These are phyloP conservation scores for Autographa gamma DNA, from an alignment of 2,888 invertebrate genomes.

Conservation along the genomic window DNA sequence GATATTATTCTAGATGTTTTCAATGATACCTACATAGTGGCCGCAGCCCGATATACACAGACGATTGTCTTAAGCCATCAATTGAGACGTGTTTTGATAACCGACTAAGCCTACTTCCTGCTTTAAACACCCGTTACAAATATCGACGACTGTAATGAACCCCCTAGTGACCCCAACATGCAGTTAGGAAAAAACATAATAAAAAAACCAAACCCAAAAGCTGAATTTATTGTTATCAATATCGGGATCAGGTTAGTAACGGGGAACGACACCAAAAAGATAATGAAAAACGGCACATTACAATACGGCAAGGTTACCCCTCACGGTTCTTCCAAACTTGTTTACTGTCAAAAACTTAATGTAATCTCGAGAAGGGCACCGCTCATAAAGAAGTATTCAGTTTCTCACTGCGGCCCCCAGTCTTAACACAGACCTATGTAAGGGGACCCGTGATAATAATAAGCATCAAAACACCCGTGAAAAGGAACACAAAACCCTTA, in stretches of 20 bases:
- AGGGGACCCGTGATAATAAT: constrained; percentile 84
- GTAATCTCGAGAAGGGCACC: constrained; percentile 81
- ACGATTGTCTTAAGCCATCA: constrained; percentile 2
- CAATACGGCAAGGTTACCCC: constrained; percentile 73
- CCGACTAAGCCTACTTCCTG: constrained; percentile 15
- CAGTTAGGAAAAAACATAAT: constrained; percentile 34
- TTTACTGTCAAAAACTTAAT: constrained; percentile 81
- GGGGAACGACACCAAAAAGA: constrained; percentile 49
- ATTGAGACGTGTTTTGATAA: constrained; percentile 11
- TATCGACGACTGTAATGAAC: constrained; percentile 32
- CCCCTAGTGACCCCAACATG: constrained; percentile 40
- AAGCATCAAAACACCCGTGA: constrained; percentile 79
- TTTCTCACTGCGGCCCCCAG: constrained; percentile 78
- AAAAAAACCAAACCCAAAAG: constrained; percentile 45
- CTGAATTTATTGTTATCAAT: constrained; percentile 54
- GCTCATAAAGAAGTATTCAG: constrained; percentile 79
- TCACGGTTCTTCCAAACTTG: constrained; percentile 77
- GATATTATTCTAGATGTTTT: constrained; percentile 32
- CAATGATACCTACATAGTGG: constrained; percentile 3
- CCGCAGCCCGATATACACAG: not conserved
- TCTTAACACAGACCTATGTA: constrained; percentile 75
- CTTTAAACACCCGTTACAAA: constrained; percentile 25
- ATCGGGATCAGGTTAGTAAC: constrained; percentile 64
- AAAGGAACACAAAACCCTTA: constrained; percentile 84
- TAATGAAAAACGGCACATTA: constrained; percentile 63